Percentiles rank a stretch among this genome's conserved stretches.
Conservation (phyloP, 1,140 invertebrate species). For the Zaprionus camerounensis region DNA sequence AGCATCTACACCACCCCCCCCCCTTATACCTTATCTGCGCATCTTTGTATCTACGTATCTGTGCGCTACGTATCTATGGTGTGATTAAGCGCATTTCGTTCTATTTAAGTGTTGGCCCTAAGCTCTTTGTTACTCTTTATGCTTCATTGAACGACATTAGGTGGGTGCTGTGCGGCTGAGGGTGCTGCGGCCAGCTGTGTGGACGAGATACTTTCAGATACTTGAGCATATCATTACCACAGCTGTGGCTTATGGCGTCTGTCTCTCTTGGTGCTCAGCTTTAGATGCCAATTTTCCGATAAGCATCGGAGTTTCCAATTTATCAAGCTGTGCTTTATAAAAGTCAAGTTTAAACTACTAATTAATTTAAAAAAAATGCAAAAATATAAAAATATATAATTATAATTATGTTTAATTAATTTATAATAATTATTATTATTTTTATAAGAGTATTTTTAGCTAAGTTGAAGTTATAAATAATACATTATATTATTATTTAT, state of each 20-base stretch:
- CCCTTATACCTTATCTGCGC: constrained; percentile 2
- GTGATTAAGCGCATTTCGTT: constrained; percentile 75
- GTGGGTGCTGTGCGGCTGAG: constrained; percentile 6
- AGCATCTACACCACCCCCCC: not conserved
- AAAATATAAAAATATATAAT: no score
- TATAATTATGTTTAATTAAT: no score
- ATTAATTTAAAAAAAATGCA: not conserved
- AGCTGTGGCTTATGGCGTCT: constrained; percentile 29
- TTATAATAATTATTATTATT: no score
- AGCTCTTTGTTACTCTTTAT: constrained; percentile 60
- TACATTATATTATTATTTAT: no score
- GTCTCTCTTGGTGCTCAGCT: constrained; percentile 20
- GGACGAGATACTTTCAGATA: constrained; percentile 20
- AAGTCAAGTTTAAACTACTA: not conserved
- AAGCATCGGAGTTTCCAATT: constrained; percentile 17
- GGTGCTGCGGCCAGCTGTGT: constrained; percentile 22
- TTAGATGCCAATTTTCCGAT: constrained; percentile 43
- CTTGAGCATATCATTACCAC: constrained; percentile 44
- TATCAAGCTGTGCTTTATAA: constrained; percentile 13
- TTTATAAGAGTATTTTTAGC: no score
- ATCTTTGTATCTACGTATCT: constrained; percentile 34
- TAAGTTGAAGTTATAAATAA: no score
- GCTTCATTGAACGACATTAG: constrained; percentile 44
- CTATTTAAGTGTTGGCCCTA: constrained; percentile 69
- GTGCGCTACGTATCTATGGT: constrained; percentile 48